Evolutionary conservation across 2,797 vertebrate species (phyloP), one percentile per base, ranked within the genome.

Genomic region (Melanotaenia pygmaea): DNA sequence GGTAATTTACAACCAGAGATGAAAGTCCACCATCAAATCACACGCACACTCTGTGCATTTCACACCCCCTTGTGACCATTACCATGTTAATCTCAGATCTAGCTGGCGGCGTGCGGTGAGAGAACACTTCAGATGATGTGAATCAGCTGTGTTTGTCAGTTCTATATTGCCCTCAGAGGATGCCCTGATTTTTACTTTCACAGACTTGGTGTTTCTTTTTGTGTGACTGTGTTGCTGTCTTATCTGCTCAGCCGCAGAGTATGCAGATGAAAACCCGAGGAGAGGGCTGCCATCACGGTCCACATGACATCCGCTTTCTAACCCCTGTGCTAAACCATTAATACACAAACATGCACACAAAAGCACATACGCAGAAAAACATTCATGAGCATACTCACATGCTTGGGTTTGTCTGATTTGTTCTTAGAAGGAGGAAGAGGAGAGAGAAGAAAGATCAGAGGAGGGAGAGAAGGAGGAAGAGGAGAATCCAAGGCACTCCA

Each of bases 401-500:
- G 12, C 68, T 60, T 54, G 37, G 20, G 6, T 74, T 64, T 51
- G 56, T 64, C 14, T 63, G 59, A 59, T 77, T 67, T 77, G 40
- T 70, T 81, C 53, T 59, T 66, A 85, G 72, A 79, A 61, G 69
- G 78, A 83, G 67, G 80, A 87, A 61, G 84, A 86, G 59, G 78
- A 90, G 77, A 81, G 38, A 37, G 74, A 83, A 26, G 79, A 73
- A 61, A 75, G 40, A 28, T 77, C 70, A 26, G 87, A 91, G 26
- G 86, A 86, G 4, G 88, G 81, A 5, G 86, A 87, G 14, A 74
- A 87, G 13, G 86, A 87, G 1, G 71, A 80, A 53, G 87, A 86
- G 8, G 82, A 70, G 2, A 88, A 86, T 78, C 87, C 43, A 1
- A 91, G 90, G 54, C 73, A 88, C 62, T 94, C 94, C 16, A 86